These are phyloP conservation scores for Melipona quadrifasciata DNA, from an alignment of 1,140 invertebrate genomes.

Conservation along the genomic window DNA sequence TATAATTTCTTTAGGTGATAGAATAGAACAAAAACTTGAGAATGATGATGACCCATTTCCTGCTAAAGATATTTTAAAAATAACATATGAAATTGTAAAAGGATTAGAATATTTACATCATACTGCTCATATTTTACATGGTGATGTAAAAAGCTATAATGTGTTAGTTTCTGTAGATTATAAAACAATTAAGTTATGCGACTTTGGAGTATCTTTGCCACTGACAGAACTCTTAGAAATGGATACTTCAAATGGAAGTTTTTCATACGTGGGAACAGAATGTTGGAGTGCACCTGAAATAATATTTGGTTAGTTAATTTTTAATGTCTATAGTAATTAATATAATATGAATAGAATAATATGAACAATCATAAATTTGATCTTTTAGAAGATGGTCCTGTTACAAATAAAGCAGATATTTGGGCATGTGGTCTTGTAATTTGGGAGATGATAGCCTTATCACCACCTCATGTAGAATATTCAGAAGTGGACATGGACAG, in stretches of 20 bases:
- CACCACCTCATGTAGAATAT: conserved; percentile 84
- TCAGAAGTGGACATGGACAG: conserved; percentile 66
- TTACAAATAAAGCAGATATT: conserved; percentile 89
- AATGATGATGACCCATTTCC: conserved; percentile 83
- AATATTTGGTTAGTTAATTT: conserved; percentile 75
- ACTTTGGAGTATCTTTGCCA: conserved; percentile 91
- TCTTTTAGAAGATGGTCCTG: conserved; percentile 76
- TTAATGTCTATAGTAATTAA: not conserved
- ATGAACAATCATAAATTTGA: not conserved
- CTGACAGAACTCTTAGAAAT: conserved; percentile 86
- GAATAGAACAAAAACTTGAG: conserved; percentile 88
- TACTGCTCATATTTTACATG: conserved; percentile 87
- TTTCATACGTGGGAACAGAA: conserved; percentile 85
- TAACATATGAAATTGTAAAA: conserved; percentile 85
- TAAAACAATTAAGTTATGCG: conserved; percentile 89
- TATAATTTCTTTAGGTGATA: conserved; percentile 79
- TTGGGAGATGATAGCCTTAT: conserved; percentile 91
- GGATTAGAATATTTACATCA: conserved; percentile 91
- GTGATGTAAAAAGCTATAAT: conserved; percentile 93
- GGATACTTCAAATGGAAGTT: conserved; percentile 83
- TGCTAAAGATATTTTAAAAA: conserved; percentile 85
- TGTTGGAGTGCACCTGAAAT: conserved; percentile 91
- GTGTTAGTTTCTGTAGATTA: conserved; percentile 89
- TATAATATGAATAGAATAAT: not conserved
- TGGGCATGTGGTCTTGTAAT: conserved; percentile 90